Conservation (phyloP, 2,888 invertebrate species). For the Acronicta alni region DNA sequence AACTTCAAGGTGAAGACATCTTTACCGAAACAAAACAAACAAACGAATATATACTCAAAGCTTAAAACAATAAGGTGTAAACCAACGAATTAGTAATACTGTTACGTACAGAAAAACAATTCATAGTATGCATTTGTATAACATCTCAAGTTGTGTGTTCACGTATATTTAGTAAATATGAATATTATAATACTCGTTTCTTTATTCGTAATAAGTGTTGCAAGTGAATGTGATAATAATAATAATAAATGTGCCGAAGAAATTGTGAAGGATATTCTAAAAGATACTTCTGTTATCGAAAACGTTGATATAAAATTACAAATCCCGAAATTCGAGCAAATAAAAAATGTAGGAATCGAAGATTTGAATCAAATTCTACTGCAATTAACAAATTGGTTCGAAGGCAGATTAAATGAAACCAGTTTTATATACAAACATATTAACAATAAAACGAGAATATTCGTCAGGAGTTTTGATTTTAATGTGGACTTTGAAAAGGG, state of each 20-base stretch:
- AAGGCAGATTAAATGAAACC: slow-evolving; percentile 61
- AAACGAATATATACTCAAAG: slow-evolving; percentile 38
- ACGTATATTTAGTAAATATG: slow-evolving; percentile 71
- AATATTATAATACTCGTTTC: slow-evolving; percentile 57
- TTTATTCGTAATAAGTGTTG: slow-evolving; percentile 57
- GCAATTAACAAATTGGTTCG: slow-evolving; percentile 66
- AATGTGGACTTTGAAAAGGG: slow-evolving; percentile 52
- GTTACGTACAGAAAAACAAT: slow-evolving; percentile 43
- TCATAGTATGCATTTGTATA: slow-evolving; percentile 73
- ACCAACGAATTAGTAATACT: background rate
- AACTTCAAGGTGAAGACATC: slow-evolving; percentile 70
- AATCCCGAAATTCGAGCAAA: slow-evolving; percentile 55
- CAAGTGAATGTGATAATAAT: slow-evolving; percentile 68
- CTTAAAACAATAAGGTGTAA: slow-evolving; percentile 11
- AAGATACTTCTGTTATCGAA: slow-evolving; percentile 48
- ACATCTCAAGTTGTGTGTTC: slow-evolving; percentile 63
- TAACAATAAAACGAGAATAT: slow-evolving; percentile 69
- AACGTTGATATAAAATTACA: slow-evolving; percentile 51
- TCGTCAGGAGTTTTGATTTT: slow-evolving; percentile 68
- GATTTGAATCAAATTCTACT: slow-evolving; percentile 63
- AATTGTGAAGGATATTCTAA: slow-evolving; percentile 64
- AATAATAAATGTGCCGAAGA: slow-evolving; percentile 66
- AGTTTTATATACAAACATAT: slow-evolving; percentile 53
- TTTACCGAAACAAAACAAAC: slow-evolving; percentile 25
- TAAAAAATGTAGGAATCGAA: slow-evolving; percentile 52